phyloP scores from a whole-genome alignment of 2,113 vertebrate genomes.

The Hyla sarda region DNA sequence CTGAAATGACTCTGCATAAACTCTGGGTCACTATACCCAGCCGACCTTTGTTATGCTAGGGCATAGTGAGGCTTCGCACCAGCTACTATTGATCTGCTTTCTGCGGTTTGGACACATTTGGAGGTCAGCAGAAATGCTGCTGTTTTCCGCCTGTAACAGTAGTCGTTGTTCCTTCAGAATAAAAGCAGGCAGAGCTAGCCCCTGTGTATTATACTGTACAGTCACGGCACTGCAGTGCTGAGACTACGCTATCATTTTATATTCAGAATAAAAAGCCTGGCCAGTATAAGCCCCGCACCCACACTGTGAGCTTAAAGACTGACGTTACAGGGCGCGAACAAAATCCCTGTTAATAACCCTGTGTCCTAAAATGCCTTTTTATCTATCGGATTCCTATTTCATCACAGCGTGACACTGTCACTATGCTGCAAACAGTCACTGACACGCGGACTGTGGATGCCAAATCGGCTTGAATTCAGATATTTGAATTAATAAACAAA shows the following conservation, averaged over 20 bases:
- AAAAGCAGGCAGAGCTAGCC: neutral
- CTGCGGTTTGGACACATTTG: neutral
- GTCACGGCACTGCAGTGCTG: neutral
- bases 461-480: neutral
- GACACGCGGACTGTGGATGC: neutral
- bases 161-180: constrained; percentile 1
- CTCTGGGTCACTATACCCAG: neutral
- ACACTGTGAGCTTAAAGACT: constrained; percentile 18
- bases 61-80: neutral
- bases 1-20: neutral
- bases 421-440: neutral
- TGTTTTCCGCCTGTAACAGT: neutral
- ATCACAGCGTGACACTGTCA: neutral
- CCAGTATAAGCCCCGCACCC: constrained; percentile 10
- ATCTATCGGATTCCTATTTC: constrained; percentile 3
- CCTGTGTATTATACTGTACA: neutral
- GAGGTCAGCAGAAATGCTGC: constrained; percentile 9
- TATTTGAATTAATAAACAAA: neutral
- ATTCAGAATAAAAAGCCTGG: neutral
- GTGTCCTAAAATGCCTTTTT: constrained; percentile 50
- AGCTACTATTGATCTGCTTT: constrained; percentile 31
- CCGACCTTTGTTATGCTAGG: neutral
- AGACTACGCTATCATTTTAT: constrained; percentile 20
- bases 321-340: constrained; percentile 37
- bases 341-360: constrained; percentile 48